These are phyloP conservation scores for Syngnathus floridae DNA, from an alignment of 2,113 vertebrate species.

Conservation along the genomic window DNA sequence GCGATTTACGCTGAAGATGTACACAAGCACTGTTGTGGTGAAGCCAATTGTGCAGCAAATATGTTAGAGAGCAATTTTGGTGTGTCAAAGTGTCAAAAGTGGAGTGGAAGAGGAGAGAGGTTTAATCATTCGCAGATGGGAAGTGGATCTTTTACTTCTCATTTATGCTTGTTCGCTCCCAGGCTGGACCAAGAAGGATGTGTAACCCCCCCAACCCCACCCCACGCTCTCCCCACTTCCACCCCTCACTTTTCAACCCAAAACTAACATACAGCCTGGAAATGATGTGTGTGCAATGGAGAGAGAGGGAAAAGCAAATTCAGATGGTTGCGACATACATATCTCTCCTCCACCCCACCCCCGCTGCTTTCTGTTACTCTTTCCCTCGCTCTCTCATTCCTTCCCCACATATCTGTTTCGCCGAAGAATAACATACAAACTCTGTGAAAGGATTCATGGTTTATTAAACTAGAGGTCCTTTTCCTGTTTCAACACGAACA, in stretches of 20 bases:
- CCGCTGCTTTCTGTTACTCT: slow-evolving; percentile 41
- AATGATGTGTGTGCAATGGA: slow-evolving; percentile 30
- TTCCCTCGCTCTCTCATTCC: slow-evolving; percentile 31
- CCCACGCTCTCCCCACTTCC: background rate
- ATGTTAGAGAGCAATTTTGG: slow-evolving; percentile 40
- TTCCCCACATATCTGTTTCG: slow-evolving; percentile 61
- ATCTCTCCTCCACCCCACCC: slow-evolving; percentile 26
- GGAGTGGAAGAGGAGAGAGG: slow-evolving; percentile 42
- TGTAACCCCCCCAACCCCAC: slow-evolving; percentile 13
- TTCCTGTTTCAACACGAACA: slow-evolving; percentile 68
- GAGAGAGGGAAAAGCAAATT: slow-evolving; percentile 26
- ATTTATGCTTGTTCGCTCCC: slow-evolving; percentile 39
- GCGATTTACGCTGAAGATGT: slow-evolving; percentile 1
- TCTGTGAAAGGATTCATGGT: slow-evolving; percentile 71
- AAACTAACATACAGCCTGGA: slow-evolving; percentile 66
- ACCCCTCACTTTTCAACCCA: slow-evolving; percentile 50
- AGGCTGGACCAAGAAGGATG: slow-evolving; percentile 41
- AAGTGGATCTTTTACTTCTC: slow-evolving; percentile 52
- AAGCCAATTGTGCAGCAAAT: slow-evolving; percentile 18
- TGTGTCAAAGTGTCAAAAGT: slow-evolving; percentile 44
- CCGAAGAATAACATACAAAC: slow-evolving; percentile 68
- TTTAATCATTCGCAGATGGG: slow-evolving; percentile 65
- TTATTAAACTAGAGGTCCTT: slow-evolving; percentile 70
- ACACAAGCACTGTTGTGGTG: slow-evolving; percentile 41
- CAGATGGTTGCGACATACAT: slow-evolving; percentile 52